Percentiles rank a stretch among this genome's conserved stretches.
Conservation (phyloP, 2,888 invertebrate genomes). For the Agonum fuliginosum region DNA sequence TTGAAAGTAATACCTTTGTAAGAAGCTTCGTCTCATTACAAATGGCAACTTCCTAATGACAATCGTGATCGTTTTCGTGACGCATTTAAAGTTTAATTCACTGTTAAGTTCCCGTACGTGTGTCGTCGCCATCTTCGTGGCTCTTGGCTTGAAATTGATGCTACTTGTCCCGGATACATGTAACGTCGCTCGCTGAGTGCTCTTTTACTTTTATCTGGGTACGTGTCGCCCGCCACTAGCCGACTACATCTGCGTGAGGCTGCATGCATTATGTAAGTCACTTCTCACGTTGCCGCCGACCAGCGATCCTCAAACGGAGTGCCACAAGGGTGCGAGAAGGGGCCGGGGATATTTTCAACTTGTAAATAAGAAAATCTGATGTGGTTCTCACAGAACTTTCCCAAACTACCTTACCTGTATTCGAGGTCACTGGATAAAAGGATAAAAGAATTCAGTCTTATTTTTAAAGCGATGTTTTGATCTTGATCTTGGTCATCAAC, state of each 20-base stretch:
- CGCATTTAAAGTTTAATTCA: slow-evolving; percentile 51
- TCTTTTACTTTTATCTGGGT: slow-evolving; percentile 54
- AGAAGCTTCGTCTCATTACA: slow-evolving; percentile 1
- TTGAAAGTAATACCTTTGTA: too few relatives aligned
- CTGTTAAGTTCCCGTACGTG: slow-evolving; percentile 49
- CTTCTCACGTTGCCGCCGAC: slow-evolving; percentile 61
- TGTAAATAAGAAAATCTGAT: too few relatives aligned
- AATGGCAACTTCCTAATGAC: slow-evolving; percentile 38
- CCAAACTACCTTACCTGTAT: too few relatives aligned
- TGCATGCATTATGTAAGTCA: slow-evolving; percentile 67
- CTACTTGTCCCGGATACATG: slow-evolving; percentile 41
- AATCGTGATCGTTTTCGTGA: slow-evolving; percentile 24
- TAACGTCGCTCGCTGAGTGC: slow-evolving; percentile 46
- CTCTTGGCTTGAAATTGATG: slow-evolving; percentile 42
- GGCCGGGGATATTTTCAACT: too few relatives aligned
- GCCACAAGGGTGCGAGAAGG: too few relatives aligned
- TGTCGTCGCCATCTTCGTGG: slow-evolving; percentile 26
- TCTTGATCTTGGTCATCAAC: too few relatives aligned
- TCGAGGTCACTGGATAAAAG: too few relatives aligned
- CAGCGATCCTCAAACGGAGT: too few relatives aligned
- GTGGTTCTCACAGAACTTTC: too few relatives aligned
- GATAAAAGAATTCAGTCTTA: too few relatives aligned
- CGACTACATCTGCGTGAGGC: slow-evolving; percentile 60
- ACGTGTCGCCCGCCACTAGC: slow-evolving; percentile 39
- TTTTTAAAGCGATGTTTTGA: too few relatives aligned